Base-by-base conservation (phyloP, 2,113 vertebrate genomes). In the Nymphicus hollandicus region DNA sequence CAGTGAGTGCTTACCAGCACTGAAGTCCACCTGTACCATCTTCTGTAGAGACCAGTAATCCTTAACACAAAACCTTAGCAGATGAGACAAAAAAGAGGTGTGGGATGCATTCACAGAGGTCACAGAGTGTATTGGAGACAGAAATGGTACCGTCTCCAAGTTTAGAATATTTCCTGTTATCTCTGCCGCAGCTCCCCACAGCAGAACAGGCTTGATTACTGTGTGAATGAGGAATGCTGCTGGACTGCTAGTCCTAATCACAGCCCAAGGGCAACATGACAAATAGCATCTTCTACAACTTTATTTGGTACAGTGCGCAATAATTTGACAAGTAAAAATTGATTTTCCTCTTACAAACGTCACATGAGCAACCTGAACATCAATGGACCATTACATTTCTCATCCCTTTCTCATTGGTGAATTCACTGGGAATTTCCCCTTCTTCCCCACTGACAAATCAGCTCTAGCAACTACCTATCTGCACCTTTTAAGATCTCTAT, bases 241-340 rank as follows among this genome's bases (percentile, higher is more conserved):
- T 68, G 68, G 78, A 28, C 69, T 63, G 56, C 39, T 78, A 86
- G 58, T 17, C 49, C 33, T 66, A 80, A 33, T 68, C 63, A 58
- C 71, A 90, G 56, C 44, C 50, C 43, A 46, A 68, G 33, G 63
- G 86, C 79, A 72, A 37, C 55, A 39, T 76, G 66, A 72, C 49
- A 77, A 86, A 88, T 20, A 65, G 12, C 37, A 80, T 39, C 44
- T 80, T 82, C 76, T 39, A 81, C 41, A 24, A 47, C 53, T 77
- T 77, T 43, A 52, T 76, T 50, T 85, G 81, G 83, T 20, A 74
- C 71, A 70, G 41, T 44, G 39, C n/a, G 28, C 55, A 81, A 46
- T 50, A 85, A 68, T 68, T 79, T 81, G 85, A 91, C 88, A 71
- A 78, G 53, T 69, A 69, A 91, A 95, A 92, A 77, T 69, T 68